phyloP scores from a whole-genome alignment of 2,113 vertebrate species.

The Tautogolabrus adspersus region DNA sequence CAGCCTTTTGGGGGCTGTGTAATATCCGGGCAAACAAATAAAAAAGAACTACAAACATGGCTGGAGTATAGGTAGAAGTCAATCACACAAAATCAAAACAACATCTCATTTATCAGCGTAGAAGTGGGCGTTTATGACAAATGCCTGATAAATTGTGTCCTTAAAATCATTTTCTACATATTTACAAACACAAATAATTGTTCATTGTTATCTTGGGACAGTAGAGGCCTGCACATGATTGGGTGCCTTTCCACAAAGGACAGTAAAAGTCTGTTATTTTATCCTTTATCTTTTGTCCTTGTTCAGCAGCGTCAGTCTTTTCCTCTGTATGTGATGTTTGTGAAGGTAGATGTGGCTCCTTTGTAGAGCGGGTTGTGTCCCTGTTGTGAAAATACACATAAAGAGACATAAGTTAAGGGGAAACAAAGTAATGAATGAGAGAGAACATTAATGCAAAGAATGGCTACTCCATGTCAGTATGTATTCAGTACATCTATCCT shows the following conservation, averaged over 20 bases:
- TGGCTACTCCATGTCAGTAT: too few relatives aligned
- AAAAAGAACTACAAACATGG: neutral
- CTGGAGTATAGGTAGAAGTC: constrained; percentile 17
- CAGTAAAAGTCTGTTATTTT: constrained; percentile 41
- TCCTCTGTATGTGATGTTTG: constrained; percentile 95
- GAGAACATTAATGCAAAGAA: neutral
- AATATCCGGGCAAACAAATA: neutral
- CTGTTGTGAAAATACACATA: constrained; percentile 75
- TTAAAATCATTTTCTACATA: constrained; percentile 78
- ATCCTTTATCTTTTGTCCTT: constrained; percentile 17
- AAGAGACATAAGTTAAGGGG: neutral
- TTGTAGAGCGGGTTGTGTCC: constrained; percentile 96
- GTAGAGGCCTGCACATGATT: constrained; percentile 82
- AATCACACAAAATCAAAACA: constrained; percentile 37
- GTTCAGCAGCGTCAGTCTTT: constrained; percentile 79
- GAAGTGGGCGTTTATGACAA: constrained; percentile 30
- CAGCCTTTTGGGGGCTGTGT: too few relatives aligned
- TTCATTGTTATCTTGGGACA: constrained; percentile 72
- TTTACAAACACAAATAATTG: constrained; percentile 78
- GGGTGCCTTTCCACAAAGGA: constrained; percentile 40
- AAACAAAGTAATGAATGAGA: neutral
- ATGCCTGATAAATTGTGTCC: constrained; percentile 59
- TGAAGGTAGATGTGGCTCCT: constrained; percentile 96
- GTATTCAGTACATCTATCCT: too few relatives aligned
- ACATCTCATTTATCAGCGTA: constrained; percentile 22